Evolutionary conservation across 2,797 vertebrate species (phyloP), one percentile per base, ranked within the genome.

Genomic region (Triplophysa yarkandensis): DNA sequence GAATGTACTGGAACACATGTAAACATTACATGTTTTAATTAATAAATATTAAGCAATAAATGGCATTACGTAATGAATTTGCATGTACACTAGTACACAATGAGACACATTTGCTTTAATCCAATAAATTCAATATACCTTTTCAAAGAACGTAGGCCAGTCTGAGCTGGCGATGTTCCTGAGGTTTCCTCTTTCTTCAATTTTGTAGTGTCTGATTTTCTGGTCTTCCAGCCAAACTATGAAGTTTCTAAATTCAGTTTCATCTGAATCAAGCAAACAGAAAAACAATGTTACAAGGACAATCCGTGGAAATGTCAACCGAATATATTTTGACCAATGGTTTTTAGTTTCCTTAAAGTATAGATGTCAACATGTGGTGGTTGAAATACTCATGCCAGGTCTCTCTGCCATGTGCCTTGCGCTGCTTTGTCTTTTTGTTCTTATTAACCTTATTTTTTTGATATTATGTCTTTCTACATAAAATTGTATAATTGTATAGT

Each of bases 161-260:
- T 98, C 96, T 0, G 92, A 94, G 57, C 91, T 96, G 48, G 95
- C 94, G 81, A 99, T 96, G 87, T 99, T 99, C 74, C 98, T 93
- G 81, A 99, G 85, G 80, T 95, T 96, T 6, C 97, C 96, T 57
- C 98, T 77, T 71, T 99, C 98, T 87, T 99, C 97, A 6, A 99
- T 99, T 85, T 97, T 99, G 82, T 99, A 99, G 78, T 99, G 96
- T 74, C 98, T 83, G 69, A 99, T 95, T 86, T 99, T 99, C 90
- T 99, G 98, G 86, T 99, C 98, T 89, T 99, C 98, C 1, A 99
- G 92, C 98, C 98, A 99, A 74, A 99, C 96, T 6, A 99, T 91
- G 80, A 97, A 96, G 83, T 99, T 99, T 83, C 96, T 94, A 81
- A 95, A 98, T 85, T 98, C 96, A 0, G 94, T 95, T 85, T 99